These are phyloP conservation scores for Miltochrista miniata DNA, from an alignment of 2,888 invertebrate species.

Conservation along the genomic window DNA sequence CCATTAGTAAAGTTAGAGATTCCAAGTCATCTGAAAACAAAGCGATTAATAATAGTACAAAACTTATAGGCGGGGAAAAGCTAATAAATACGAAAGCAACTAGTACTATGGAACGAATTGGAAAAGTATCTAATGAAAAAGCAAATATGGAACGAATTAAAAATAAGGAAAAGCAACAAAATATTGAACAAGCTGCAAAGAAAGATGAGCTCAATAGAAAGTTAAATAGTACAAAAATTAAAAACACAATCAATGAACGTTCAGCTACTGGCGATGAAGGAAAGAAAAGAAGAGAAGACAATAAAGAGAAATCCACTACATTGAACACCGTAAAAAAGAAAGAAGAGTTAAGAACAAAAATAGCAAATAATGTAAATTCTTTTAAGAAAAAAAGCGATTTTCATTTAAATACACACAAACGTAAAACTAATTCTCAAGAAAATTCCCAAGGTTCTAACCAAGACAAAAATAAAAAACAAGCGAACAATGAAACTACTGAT, in stretches of 20 bases:
- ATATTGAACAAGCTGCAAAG: neutral
- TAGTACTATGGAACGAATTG: neutral
- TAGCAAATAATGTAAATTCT: neutral
- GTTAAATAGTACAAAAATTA: neutral
- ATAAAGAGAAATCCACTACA: neutral
- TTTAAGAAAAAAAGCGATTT: neutral
- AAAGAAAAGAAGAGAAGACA: neutral
- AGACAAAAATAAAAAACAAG: neutral
- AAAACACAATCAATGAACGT: neutral
- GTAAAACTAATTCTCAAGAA: neutral
- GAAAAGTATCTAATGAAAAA: neutral
- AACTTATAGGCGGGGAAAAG: neutral
- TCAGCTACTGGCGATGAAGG: neutral
- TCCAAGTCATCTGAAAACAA: neutral
- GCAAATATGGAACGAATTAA: neutral
- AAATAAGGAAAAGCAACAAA: neutral
- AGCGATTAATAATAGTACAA: neutral
- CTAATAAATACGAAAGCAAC: neutral
- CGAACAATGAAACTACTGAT: neutral
- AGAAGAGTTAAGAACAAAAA: neutral
- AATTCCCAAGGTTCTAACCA: neutral
- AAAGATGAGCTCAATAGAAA: neutral
- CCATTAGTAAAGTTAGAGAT: neutral
- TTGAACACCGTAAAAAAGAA: neutral
- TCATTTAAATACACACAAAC: neutral